Evolutionary conservation across 2,888 invertebrate species (phyloP), one percentile per base, ranked within the genome.

Genomic region (Pristionchus maxplancki): DNA sequence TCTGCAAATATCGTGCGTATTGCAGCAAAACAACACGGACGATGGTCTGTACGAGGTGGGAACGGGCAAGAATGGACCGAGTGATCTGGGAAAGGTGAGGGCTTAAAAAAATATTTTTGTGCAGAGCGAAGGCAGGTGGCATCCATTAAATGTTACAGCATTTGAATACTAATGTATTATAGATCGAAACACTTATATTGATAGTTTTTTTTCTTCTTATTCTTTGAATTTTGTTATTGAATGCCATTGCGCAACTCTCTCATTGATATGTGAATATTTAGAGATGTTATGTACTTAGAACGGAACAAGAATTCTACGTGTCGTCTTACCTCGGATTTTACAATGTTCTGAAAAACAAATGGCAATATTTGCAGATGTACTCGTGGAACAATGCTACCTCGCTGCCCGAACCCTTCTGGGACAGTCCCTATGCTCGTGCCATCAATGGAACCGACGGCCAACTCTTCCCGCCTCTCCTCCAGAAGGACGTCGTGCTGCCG

Each of bases 361-460:
- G n/a, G n/a, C n/a, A n/a, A n/a, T n/a, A n/a, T n/a, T 89, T 87
- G 37, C 64, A 91, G 89, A 40, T 94, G 24, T 92, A 90, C 89
- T 89, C 93, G n/a, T 94, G 91, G 92, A 93, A 94, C 89, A 91
- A 92, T 67, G 83, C 90, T 89, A 91, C 92, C 20, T 81, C 81
- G 6, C 90, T 93, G 86, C 90, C 91, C 11, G 89, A 90, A 17
- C 87, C 62, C 24, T 78, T 28, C 40, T 94, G 93, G 93, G 93
- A 93, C 71, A 90, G 91, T 3, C 87, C 88, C 34, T 88, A 90
- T 50, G 94, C 94, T 13, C 88, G 93, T 31, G 92, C 92, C 91
- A 91, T 94, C 83, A 93, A 94, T 85, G 94, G 92, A 84, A 90
- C 91, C 48, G 94, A 93, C 81, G 94, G 94, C 13, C 94, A 94